Evolutionary conservation across 2,797 vertebrate species (phyloP).

Genomic region (Luscinia luscinia): DNA sequence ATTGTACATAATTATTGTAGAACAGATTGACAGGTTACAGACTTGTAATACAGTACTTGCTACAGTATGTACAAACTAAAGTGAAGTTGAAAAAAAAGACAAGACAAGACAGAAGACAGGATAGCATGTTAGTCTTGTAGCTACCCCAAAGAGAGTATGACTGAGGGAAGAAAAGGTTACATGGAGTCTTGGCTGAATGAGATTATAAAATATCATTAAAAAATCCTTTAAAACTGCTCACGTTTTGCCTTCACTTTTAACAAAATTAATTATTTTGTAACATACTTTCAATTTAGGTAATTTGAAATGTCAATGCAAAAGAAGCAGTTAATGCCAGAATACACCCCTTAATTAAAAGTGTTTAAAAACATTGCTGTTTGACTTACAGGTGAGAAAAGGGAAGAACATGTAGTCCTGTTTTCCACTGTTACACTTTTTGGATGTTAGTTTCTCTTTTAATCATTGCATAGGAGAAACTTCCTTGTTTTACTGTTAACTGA

Average conservation of each 20-base stretch:
- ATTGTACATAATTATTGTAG: background rate
- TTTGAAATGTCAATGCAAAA: conserved; percentile 26
- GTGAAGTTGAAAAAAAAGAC: background rate
- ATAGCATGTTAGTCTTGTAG: background rate
- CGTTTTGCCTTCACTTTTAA: conserved; percentile 1
- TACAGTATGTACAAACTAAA: background rate
- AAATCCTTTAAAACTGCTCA: background rate
- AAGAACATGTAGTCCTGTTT: background rate
- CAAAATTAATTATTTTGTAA: background rate
- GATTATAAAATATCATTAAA: background rate
- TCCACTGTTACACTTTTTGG: background rate
- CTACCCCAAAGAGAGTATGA: background rate
- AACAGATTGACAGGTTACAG: background rate
- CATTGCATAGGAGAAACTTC: background rate
- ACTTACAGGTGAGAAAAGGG: conserved; percentile 19
- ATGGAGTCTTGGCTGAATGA: background rate
- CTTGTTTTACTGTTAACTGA: background rate
- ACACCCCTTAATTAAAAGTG: conserved; percentile 30
- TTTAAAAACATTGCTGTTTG: conserved; percentile 40
- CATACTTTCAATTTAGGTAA: conserved; percentile 3
- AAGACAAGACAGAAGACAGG: background rate
- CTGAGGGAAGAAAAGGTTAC: background rate
- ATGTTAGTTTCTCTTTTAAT: background rate
- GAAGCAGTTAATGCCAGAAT: conserved; percentile 34
- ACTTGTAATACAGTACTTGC: background rate